Percentiles rank a stretch among this genome's conserved stretches.
Conservation (phyloP, 2,888 invertebrate genomes). For the Therioaphis trifolii region DNA sequence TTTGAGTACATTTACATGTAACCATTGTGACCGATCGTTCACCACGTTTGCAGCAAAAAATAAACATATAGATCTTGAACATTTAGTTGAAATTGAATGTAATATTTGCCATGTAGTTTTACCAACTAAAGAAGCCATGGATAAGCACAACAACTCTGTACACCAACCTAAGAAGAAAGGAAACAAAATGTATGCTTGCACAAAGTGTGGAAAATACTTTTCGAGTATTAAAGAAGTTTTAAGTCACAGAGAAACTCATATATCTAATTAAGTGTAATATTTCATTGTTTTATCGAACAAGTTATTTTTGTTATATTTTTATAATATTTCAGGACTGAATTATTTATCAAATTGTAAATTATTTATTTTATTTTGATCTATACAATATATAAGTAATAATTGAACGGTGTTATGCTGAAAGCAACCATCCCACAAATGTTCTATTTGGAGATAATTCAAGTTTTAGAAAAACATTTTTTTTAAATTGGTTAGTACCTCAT, state of each 20-base stretch:
- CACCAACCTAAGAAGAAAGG: slow-evolving; percentile 41
- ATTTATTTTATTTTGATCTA: no score
- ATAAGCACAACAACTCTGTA: slow-evolving; percentile 53
- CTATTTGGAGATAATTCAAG: no score
- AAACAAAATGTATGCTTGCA: slow-evolving; percentile 49
- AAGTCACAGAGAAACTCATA: slow-evolving; percentile 42
- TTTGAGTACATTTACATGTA: slow-evolving; percentile 35
- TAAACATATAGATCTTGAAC: slow-evolving; percentile 51
- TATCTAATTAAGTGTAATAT: slow-evolving; percentile 5
- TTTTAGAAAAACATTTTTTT: no score
- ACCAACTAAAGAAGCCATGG: slow-evolving; percentile 56
- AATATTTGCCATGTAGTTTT: slow-evolving; percentile 51
- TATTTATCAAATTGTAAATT: no score
- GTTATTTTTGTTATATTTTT: background rate
- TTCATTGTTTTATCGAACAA: background rate
- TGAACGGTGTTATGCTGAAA: no score
- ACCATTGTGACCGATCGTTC: slow-evolving; percentile 44
- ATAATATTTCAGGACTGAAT: slow-evolving; percentile 9
- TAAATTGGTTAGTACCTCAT: no score
- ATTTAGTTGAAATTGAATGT: slow-evolving; percentile 43
- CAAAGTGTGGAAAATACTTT: slow-evolving; percentile 50
- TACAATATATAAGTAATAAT: no score
- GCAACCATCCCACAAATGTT: no score
- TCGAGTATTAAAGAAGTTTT: slow-evolving; percentile 53
- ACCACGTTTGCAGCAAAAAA: slow-evolving; percentile 30